Conservation (phyloP, 1,140 invertebrate genomes). For the Drosophila lowei region DNA sequence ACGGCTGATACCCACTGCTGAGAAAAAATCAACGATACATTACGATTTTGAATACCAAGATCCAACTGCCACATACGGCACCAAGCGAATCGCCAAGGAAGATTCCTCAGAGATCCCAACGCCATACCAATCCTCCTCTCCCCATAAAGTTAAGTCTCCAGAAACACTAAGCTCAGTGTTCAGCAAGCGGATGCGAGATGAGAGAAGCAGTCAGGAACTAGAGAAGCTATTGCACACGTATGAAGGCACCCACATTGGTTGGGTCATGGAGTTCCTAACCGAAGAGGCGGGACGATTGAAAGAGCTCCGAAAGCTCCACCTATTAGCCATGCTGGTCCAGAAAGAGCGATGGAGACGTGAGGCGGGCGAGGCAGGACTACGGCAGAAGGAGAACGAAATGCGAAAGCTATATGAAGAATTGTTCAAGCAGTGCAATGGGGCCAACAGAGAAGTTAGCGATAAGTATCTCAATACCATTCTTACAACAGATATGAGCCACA, state of each 20-base stretch:
- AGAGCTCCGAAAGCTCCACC: conserved; percentile 88
- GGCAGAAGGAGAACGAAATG: conserved; percentile 87
- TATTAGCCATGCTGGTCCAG: conserved; percentile 87
- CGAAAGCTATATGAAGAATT: conserved; percentile 88
- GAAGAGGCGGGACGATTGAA: conserved; percentile 88
- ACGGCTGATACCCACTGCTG: not conserved
- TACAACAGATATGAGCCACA: conserved; percentile 85
- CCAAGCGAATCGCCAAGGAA: not conserved
- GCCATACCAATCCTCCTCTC: too few species aligned
- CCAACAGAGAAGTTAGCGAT: conserved; percentile 86
- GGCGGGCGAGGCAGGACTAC: conserved; percentile 86
- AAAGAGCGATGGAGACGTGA: conserved; percentile 86
- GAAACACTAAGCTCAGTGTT: too few species aligned
- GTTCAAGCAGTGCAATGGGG: conserved; percentile 84
- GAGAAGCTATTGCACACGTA: conserved; percentile 62
- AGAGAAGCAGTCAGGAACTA: conserved; percentile 50
- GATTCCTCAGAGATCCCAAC: not conserved
- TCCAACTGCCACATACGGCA: too few species aligned
- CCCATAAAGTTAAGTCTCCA: too few species aligned
- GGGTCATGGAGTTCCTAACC: conserved; percentile 72
- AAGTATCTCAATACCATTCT: conserved; percentile 87
- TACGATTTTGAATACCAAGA: conserved; percentile 16
- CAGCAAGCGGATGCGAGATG: conserved; percentile 9
- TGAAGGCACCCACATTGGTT: conserved; percentile 70
- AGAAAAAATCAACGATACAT: not conserved